Percentiles rank a stretch among this genome's conserved stretches.
Evolutionary conservation across 1,140 invertebrate genomes (phyloP).

Genomic region (Gonioctena quinquepunctata): DNA sequence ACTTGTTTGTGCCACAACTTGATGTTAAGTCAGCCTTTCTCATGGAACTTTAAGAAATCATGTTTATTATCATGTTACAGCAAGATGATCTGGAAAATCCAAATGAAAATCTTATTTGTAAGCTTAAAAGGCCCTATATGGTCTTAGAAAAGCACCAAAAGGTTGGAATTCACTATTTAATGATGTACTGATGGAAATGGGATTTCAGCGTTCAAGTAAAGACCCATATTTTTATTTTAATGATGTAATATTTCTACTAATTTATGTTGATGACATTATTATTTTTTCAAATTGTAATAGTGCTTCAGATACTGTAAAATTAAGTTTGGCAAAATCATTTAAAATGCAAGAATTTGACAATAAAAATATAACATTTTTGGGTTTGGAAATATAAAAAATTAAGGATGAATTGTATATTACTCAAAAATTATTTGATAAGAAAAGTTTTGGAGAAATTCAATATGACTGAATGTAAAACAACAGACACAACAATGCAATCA

Average conservation of each 20-base stretch:
- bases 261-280: slow-evolving; percentile 47
- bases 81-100: slow-evolving; percentile 14
- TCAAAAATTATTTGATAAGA: slow-evolving; percentile 10
- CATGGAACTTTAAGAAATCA: slow-evolving; percentile 15
- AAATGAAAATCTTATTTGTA: slow-evolving; percentile 15
- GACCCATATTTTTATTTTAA: slow-evolving; percentile 47
- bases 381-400: too few species aligned
- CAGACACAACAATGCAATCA: slow-evolving; percentile 35
- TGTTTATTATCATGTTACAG: slow-evolving; percentile 23
- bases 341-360: not conserved
- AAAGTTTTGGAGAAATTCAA: slow-evolving; percentile 30
- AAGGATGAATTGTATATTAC: too few species aligned
- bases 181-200: slow-evolving; percentile 31
- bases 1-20: slow-evolving; percentile 4
- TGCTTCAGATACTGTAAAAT: slow-evolving; percentile 16
- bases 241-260: slow-evolving; percentile 31
- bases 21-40: slow-evolving; percentile 27
- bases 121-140: slow-evolving; percentile 22
- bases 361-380: too few species aligned
- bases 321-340: not conserved
- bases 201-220: slow-evolving; percentile 22
- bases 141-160: not conserved
- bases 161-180: slow-evolving; percentile 27
- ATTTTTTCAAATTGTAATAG: slow-evolving; percentile 5
- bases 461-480: slow-evolving; percentile 38